phyloP scores from a whole-genome alignment of 2,113 vertebrate genomes.

The Onychostoma macrolepis region DNA sequence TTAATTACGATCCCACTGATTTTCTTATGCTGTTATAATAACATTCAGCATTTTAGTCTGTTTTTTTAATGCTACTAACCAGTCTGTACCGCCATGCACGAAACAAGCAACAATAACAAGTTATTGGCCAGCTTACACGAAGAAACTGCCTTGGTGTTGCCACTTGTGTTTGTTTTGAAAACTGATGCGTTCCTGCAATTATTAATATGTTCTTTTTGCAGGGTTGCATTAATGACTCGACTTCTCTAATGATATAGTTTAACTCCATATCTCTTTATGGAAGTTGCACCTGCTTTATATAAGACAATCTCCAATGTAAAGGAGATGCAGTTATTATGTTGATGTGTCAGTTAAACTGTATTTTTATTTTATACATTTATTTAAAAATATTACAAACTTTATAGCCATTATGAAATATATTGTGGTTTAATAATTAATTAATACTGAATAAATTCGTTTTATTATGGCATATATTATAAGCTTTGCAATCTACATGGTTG shows the following conservation, averaged over 20 bases:
- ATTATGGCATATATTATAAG: not conserved
- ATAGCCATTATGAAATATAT: not conserved
- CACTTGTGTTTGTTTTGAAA: constrained; percentile 12
- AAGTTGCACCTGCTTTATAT: not conserved
- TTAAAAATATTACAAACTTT: not conserved
- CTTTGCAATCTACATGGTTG: not conserved
- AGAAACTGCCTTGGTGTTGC: not conserved
- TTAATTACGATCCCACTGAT: constrained; percentile 22
- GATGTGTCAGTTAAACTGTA: not conserved
- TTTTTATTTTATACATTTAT: not conserved
- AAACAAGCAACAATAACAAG: not conserved
- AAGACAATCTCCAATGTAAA: not conserved
- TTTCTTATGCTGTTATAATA: constrained; percentile 17
- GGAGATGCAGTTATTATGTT: too few relatives aligned
- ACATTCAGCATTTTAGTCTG: constrained; percentile 20
- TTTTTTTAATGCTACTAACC: constrained; percentile 54
- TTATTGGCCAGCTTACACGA: not conserved
- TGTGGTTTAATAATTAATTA: not conserved
- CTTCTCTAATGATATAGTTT: not conserved
- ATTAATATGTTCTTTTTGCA: not conserved
- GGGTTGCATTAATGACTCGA: not conserved
- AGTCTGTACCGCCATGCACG: constrained; percentile 36
- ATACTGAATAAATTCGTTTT: too few relatives aligned
- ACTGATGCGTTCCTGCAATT: not conserved
- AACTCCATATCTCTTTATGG: not conserved